Percentiles rank a stretch among this genome's conserved stretches.
These are phyloP conservation scores for Saccostrea glomerata DNA, from an alignment of 1,140 invertebrate species.

Conservation along the genomic window DNA sequence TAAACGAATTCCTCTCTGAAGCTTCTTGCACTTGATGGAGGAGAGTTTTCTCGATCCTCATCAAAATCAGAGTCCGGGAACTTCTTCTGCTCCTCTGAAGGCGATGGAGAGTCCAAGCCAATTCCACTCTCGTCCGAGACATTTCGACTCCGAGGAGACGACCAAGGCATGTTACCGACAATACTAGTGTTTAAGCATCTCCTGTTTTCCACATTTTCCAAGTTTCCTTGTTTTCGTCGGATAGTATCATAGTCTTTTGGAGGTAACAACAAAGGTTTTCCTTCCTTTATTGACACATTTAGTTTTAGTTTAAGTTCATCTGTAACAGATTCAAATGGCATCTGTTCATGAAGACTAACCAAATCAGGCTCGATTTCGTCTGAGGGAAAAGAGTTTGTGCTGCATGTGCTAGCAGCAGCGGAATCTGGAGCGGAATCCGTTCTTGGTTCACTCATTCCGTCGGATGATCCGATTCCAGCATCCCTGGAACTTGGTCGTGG, in stretches of 20 bases:
- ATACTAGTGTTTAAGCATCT: slow-evolving; percentile 63
- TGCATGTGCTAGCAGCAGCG: slow-evolving; percentile 66
- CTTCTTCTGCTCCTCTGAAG: slow-evolving; percentile 50
- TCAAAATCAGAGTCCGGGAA: neutral
- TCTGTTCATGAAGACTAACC: slow-evolving; percentile 81
- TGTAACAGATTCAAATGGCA: slow-evolving; percentile 93
- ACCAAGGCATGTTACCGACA: slow-evolving; percentile 46
- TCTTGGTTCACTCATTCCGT: slow-evolving; percentile 63
- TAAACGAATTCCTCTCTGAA: slow-evolving; percentile 57
- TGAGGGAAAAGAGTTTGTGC: slow-evolving; percentile 62
- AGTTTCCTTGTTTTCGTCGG: slow-evolving; percentile 88
- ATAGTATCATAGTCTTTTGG: slow-evolving; percentile 93
- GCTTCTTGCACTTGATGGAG: slow-evolving; percentile 51
- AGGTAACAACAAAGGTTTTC: slow-evolving; percentile 89
- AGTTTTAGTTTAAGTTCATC: slow-evolving; percentile 94
- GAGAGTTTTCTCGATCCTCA: slow-evolving; percentile 41
- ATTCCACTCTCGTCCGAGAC: slow-evolving; percentile 70
- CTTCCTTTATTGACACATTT: slow-evolving; percentile 79
- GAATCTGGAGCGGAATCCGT: slow-evolving; percentile 65
- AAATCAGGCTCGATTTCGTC: slow-evolving; percentile 72
- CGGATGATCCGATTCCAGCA: slow-evolving; percentile 54
- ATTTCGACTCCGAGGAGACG: slow-evolving; percentile 49
- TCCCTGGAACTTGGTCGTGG: neutral
- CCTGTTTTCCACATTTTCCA: slow-evolving; percentile 61
- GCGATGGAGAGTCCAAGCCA: slow-evolving; percentile 63